These are phyloP conservation scores for Adelges cooleyi DNA, from an alignment of 1,140 invertebrate genomes.

Conservation along the genomic window DNA sequence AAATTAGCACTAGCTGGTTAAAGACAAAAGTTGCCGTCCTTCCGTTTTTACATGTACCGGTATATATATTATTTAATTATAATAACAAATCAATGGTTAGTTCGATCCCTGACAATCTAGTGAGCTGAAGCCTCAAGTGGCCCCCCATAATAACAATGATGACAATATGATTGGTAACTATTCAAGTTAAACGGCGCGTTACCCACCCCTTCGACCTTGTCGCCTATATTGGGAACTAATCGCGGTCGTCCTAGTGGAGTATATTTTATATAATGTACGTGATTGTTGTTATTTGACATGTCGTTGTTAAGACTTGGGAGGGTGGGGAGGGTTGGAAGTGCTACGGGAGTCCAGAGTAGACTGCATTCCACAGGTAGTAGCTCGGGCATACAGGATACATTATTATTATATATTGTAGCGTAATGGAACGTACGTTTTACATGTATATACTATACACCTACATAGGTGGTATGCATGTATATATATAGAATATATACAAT, in stretches of 20 bases:
- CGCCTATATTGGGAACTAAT: background rate
- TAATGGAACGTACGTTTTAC: conserved; percentile 7
- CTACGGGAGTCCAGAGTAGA: background rate
- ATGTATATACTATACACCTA: background rate
- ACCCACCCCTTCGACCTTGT: background rate
- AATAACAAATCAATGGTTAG: too few species aligned
- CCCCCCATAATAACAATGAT: too few species aligned
- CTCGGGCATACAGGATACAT: background rate
- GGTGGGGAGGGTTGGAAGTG: background rate
- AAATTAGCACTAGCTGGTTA: too few species aligned
- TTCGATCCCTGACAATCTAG: too few species aligned
- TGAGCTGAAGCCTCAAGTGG: too few species aligned
- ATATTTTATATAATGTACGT: too few species aligned
- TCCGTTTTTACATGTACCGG: too few species aligned
- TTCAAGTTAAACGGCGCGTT: background rate
- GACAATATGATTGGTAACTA: background rate
- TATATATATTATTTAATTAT: too few species aligned
- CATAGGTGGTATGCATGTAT: too few species aligned
- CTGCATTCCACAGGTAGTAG: conserved; percentile 21
- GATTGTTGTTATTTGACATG: background rate
- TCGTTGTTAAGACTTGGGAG: background rate
- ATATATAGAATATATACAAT: background rate
- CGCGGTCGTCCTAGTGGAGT: too few species aligned
- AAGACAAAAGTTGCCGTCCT: too few species aligned
- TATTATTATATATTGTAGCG: background rate